Evolutionary conservation across 2,113 vertebrate genomes (phyloP).

Genomic region (Myrmecobius fasciatus): DNA sequence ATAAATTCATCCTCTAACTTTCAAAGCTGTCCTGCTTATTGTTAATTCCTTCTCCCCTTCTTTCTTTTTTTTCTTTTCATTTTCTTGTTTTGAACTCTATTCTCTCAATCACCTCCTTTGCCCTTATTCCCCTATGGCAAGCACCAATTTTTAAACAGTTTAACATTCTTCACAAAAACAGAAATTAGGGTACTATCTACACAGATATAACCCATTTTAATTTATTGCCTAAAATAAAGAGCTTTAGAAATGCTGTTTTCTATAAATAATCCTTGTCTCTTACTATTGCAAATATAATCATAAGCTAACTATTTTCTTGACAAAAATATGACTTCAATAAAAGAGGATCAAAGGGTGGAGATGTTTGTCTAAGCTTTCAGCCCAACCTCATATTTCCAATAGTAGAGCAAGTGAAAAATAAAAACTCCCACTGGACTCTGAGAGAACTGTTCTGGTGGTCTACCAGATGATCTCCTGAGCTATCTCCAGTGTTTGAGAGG

Average conservation of each 20-base stretch:
- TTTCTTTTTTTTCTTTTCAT: not conserved
- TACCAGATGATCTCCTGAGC: constrained; percentile 2
- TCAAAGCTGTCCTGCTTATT: not conserved
- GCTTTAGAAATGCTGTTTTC: constrained; percentile 34
- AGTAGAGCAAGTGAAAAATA: constrained; percentile 61
- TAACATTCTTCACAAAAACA: not conserved
- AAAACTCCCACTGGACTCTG: constrained; percentile 61
- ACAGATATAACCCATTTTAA: not conserved
- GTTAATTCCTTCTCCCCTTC: not conserved
- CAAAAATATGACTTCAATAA: constrained; percentile 23
- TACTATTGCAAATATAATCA: constrained; percentile 30
- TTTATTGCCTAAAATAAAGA: not conserved
- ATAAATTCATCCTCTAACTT: not conserved
- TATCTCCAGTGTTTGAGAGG: constrained; percentile 33
- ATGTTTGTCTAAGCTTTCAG: constrained; percentile 62
- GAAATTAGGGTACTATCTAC: not conserved
- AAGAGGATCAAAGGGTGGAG: constrained; percentile 44
- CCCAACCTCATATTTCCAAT: constrained; percentile 55
- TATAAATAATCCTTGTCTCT: constrained; percentile 29
- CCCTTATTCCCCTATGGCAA: not conserved
- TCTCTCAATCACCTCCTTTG: not conserved
- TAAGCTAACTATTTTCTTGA: constrained; percentile 27
- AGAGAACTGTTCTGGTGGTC: constrained; percentile 51
- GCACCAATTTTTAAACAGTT: too few species aligned
- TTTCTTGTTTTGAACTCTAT: not conserved